Conservation (phyloP, 2,797 vertebrate genomes). For the Remorina albescens region DNA sequence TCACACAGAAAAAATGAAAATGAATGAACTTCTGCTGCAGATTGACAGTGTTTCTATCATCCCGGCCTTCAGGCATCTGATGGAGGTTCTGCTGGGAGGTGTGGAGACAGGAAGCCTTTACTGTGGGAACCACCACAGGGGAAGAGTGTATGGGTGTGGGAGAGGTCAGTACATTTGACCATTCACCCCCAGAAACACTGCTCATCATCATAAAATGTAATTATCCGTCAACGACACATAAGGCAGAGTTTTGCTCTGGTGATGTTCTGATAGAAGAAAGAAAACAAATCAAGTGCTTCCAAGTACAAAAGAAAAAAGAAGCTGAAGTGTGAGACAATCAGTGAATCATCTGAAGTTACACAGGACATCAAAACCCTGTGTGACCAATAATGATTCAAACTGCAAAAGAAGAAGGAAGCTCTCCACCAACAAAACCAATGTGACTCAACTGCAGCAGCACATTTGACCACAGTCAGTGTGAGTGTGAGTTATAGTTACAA, state of each 20-base stretch:
- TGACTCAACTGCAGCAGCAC: constrained; percentile 22
- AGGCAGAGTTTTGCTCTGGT: neutral
- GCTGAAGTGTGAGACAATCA: neutral
- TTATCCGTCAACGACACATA: neutral
- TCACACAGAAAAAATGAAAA: constrained; percentile 13
- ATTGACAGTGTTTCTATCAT: neutral
- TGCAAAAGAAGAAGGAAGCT: neutral
- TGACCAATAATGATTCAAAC: neutral
- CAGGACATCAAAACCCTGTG: neutral
- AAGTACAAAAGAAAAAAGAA: neutral
- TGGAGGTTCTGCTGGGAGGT: constrained; percentile 18
- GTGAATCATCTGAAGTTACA: neutral
- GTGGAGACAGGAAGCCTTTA: constrained; percentile 1
- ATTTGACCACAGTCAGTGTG: constrained; percentile 33
- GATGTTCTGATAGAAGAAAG: neutral
- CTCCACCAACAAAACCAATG: neutral
- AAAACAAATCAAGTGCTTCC: neutral
- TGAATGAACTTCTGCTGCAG: neutral
- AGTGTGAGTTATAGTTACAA: constrained; percentile 8
- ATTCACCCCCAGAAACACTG: constrained; percentile 2
- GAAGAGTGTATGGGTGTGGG: constrained; percentile 46
- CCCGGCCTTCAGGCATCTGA: no score
- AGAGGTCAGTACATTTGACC: constrained; percentile 42
- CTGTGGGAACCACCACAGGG: constrained; percentile 41
- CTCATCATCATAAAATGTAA: neutral